Conservation (phyloP, 2,888 invertebrate species). For the Eupithecia dodoneata region DNA sequence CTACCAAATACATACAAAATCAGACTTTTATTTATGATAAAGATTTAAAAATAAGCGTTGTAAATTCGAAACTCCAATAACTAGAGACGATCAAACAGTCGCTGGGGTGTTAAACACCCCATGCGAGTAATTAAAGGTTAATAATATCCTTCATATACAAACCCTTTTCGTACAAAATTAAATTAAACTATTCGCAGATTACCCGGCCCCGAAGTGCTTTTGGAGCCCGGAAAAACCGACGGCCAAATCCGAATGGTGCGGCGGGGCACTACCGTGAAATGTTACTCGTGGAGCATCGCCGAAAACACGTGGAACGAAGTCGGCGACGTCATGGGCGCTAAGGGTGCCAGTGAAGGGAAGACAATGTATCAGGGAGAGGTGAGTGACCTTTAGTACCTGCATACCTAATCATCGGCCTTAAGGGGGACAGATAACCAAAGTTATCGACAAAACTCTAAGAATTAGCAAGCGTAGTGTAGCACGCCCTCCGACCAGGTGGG, state of each 20-base stretch:
- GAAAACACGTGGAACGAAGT: conserved; percentile 91
- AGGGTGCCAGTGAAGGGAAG: conserved; percentile 89
- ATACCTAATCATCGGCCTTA: background rate
- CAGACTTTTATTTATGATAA: too few relatives aligned
- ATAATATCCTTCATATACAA: background rate
- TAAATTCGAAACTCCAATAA: too few relatives aligned
- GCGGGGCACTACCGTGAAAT: conserved; percentile 87
- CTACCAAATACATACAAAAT: too few relatives aligned
- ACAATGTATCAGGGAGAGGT: conserved; percentile 93
- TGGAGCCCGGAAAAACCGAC: conserved; percentile 90
- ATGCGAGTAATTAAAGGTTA: too few relatives aligned
- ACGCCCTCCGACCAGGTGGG: too few relatives aligned
- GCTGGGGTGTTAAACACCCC: too few relatives aligned
- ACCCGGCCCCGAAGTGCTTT: conserved; percentile 91
- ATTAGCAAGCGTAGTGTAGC: too few relatives aligned
- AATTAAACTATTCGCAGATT: conserved; percentile 79
- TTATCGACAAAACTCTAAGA: too few relatives aligned
- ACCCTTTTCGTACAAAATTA: background rate
- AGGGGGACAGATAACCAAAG: too few relatives aligned
- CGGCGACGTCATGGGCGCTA: conserved; percentile 94
- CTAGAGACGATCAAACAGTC: too few relatives aligned
- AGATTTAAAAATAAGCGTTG: too few relatives aligned
- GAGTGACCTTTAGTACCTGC: background rate
- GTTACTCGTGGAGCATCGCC: conserved; percentile 90
- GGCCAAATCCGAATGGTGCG: conserved; percentile 94